Conservation (phyloP, 1,140 invertebrate species). For the Papilio aristodemus region DNA sequence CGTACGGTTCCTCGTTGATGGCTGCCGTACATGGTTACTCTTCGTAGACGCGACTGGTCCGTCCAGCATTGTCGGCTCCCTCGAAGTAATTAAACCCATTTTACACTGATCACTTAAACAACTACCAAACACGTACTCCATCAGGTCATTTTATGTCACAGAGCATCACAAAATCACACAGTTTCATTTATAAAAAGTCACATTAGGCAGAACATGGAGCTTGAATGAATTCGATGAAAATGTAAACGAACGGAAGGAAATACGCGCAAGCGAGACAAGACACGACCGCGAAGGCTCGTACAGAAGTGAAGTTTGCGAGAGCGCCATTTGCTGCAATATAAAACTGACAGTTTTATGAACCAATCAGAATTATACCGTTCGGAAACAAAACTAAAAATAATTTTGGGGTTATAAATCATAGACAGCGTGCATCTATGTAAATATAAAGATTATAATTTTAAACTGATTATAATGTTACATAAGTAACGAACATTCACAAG, state of each 20-base stretch:
- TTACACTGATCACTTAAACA: slow-evolving; percentile 64
- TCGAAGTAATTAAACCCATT: slow-evolving; percentile 80
- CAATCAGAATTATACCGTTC: slow-evolving; percentile 20
- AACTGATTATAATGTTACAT: too few relatives aligned
- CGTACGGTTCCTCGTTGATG: slow-evolving; percentile 86
- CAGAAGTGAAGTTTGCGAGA: slow-evolving; percentile 43
- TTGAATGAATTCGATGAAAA: slow-evolving; percentile 35
- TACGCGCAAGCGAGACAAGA: slow-evolving; percentile 38
- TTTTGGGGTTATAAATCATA: too few relatives aligned
- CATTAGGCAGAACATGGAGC: slow-evolving; percentile 45
- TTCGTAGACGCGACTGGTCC: slow-evolving; percentile 70
- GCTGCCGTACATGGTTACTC: slow-evolving; percentile 83
- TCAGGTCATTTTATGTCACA: slow-evolving; percentile 75
- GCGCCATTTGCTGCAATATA: slow-evolving; percentile 22
- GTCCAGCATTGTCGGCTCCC: slow-evolving; percentile 78
- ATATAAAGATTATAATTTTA: background rate
- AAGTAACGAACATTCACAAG: too few relatives aligned
- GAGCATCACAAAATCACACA: slow-evolving; percentile 60
- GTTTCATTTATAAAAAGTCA: slow-evolving; percentile 53
- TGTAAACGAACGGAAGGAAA: slow-evolving; percentile 36
- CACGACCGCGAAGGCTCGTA: slow-evolving; percentile 38
- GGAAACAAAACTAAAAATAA: background rate
- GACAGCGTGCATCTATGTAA: too few relatives aligned
- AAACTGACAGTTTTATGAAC: slow-evolving; percentile 26
- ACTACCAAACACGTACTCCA: slow-evolving; percentile 59